Evolutionary conservation across 2,113 vertebrate genomes (phyloP).

Genomic region (Passer domesticus): DNA sequence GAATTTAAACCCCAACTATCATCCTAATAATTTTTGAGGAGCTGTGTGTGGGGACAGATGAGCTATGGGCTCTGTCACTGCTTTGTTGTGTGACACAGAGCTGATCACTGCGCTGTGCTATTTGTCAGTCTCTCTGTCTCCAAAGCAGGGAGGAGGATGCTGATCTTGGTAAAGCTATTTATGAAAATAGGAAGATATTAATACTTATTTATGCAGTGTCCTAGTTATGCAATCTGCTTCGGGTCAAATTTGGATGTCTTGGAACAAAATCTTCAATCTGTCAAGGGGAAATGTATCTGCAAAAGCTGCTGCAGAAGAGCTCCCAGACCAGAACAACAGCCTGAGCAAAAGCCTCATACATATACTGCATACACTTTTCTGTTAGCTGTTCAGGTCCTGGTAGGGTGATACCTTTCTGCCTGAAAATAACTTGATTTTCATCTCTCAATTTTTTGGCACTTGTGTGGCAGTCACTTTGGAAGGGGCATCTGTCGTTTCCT

Average conservation of each 20-base stretch:
- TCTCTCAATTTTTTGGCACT: background rate
- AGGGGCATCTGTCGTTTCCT: constrained; percentile 21
- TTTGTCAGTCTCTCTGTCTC: background rate
- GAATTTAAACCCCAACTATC: background rate
- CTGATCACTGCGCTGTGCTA: background rate
- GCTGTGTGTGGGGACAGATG: background rate
- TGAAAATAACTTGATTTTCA: background rate
- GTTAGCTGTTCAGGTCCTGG: background rate
- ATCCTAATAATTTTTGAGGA: background rate
- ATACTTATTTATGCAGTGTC: background rate
- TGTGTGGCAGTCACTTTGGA: background rate
- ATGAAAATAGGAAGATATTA: background rate
- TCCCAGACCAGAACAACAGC: background rate
- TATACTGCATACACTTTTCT: background rate
- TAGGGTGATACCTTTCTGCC: background rate
- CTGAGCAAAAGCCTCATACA: background rate
- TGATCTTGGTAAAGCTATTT: background rate
- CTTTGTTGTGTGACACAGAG: background rate
- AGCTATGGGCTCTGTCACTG: background rate
- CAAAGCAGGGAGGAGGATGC: background rate
- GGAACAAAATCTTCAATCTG: background rate
- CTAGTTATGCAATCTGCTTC: background rate
- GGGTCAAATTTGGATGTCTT: background rate
- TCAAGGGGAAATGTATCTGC: background rate
- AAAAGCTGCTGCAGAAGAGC: background rate